Base-by-base conservation (phyloP, 2,797 vertebrate genomes). In the Lemur catta region DNA sequence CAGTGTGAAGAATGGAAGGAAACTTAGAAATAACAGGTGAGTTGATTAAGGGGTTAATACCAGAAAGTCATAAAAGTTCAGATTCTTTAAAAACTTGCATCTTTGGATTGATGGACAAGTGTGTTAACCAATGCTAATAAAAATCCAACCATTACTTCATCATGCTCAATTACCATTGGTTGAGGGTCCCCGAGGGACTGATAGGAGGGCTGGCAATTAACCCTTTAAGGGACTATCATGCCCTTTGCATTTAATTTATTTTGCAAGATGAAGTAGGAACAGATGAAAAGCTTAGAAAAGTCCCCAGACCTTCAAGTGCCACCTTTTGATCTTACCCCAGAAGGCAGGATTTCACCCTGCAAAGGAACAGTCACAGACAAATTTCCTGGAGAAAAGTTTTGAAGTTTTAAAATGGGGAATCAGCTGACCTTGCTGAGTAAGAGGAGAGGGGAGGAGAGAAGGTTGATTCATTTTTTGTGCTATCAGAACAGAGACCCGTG, bases 61-160 rank as follows among this genome's bases (percentile, higher is more conserved):
- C 43, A 93, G 80, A 63, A 95, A 97, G 84, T 93, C 74, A 82
- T 88, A 87, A 97, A 98, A 98, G 96, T 97, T 97, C 94, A 97
- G 96, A 97, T 67, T 94, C 95, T 97, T 97, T 97, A 75, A 97
- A 97, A 97, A 98, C 95, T 97, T 94, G 92, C 38, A 41, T 97
- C 94, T 96, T 91, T 78, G 72, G 87, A 28, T 94, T 96, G 93
- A 98, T 80, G 50, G 95, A 84, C 97, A 93, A 28, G 75, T 35
- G 12, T n/a, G 33, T 24, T n/a, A 94, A n/a, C 97, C 97, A 98
- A 92, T 97, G 43, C 61, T 12, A 92, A 79, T 74, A 9, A 93
- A 84, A 90, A 30, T 14, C 33, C 84, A 86, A 82, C 48, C 84
- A 97, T 97, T 91, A 97, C 97, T 97, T 97, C 97, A 97, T 95